Base-by-base conservation (phyloP, 1,140 invertebrate genomes). In the Hypsibius dujardini region DNA sequence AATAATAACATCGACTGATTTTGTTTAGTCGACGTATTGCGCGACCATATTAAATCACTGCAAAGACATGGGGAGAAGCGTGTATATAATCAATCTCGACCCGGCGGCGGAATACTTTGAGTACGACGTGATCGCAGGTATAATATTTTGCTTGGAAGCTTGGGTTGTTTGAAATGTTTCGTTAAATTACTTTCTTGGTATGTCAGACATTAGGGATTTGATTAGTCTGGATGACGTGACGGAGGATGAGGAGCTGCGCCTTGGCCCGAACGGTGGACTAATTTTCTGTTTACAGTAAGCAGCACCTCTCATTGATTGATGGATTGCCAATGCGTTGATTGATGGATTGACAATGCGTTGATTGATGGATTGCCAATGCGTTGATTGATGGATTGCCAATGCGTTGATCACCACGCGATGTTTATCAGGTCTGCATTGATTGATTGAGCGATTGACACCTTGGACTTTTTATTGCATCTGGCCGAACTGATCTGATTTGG, bases 251-350 rank as follows among this genome's bases (percentile, higher is more conserved):
- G 87, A 92, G 73, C 78, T 98, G n/a, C 85, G 88, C 75, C 92
- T 92, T 83, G 95, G 95, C 2, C 95, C 95, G 0, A 99, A 99
- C 83, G 95, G 95, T 60, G 95, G 90, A 1, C 84, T 99, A 1
- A 84, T 98, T 0, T 98, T 92, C 80, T 98, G 95, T 80, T 88
- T 98, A 82, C 92, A 98, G 87, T 90, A 82, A 83, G 85, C 85
- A 72, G 69, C 59, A 47, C 7, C 71, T 46, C 47, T 56, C 42
- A 71, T 56, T 71, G 73, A 15, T 28, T 28, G 28, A 28, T 28
- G 28, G 28, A 28, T 28, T 28, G 28, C 7, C 42, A 73, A 40
- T 74, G 50, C 50, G n/a, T 56, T 56, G 50, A 56, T 56, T 7
- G 7, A 56, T n/a, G n/a, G 50, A 7, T 56, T 12, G 50, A 56